Evolutionary conservation across 2,797 vertebrate species (phyloP), one percentile per base, ranked within the genome.

Genomic region (Eulemur mongoz): DNA sequence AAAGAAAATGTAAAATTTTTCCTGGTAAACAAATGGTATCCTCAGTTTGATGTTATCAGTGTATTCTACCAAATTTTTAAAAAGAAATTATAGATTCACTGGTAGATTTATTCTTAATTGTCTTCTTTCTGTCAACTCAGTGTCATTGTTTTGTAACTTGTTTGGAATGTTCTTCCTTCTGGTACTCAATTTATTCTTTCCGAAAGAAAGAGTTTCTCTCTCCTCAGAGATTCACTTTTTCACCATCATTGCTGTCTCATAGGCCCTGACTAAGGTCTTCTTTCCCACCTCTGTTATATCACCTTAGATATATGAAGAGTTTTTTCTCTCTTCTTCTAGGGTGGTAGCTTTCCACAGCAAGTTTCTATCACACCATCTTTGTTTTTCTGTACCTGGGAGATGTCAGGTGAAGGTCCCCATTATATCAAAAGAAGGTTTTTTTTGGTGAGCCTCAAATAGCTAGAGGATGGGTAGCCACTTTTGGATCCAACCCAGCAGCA

Each of bases 181-280:
- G 27, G 30, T 88, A 76, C 35, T 94, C 30, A 92, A 35, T 78
- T 94, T 65, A 79, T 80, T 87, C 50, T 93, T 88, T 95, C 72
- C 15, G 78, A 89, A 91, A 94, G 54, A 43, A 83, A 76, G 67
- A 81, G 12, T n/a, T 75, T 88, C 23, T 92, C 18, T 78, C 52
- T 87, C 32, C 73, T 81, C 20, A 40, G 45, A 32, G 76, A 32
- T 76, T 76, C 52, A 30, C n/a, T n/a, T 76, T 93, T 57, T 82
- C 35, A 69, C 80, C 15, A 25, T 54, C 2, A 12, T 23, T 75
- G 35, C 79, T 52, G 10, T 43, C 72, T 85, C 73, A 75, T 9
- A 70, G 61, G 40, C 61, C 80, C 25, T 82, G 32, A 45, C 30
- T 52, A 38, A 73, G 18, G 25, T 61, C 59, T 88, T 92, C 63